phyloP scores from a whole-genome alignment of 2,888 invertebrate species.

The Drosophila affinis region DNA sequence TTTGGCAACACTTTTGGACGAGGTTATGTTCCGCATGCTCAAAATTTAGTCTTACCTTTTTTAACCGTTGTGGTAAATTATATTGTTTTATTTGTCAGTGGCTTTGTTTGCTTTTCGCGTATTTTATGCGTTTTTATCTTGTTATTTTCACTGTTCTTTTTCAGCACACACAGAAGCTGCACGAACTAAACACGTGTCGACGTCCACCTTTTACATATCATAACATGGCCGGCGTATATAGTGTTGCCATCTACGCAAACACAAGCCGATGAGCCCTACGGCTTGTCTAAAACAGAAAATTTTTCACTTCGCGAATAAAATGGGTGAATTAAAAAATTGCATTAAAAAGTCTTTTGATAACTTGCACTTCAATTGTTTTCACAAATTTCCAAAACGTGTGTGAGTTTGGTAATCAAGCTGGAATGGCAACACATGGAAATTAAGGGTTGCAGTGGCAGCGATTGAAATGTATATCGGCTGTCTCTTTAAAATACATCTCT shows the following conservation, averaged over 20 bases:
- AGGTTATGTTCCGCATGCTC: slow-evolving; percentile 75
- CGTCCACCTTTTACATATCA: slow-evolving; percentile 77
- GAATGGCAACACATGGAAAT: slow-evolving; percentile 57
- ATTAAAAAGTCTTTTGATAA: slow-evolving; percentile 1
- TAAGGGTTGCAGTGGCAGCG: slow-evolving; percentile 26
- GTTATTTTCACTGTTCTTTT: slow-evolving; percentile 50
- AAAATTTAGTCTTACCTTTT: slow-evolving; percentile 64
- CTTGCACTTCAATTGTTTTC: slow-evolving; percentile 39
- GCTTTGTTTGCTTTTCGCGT: slow-evolving; percentile 19
- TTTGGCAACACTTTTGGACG: slow-evolving; percentile 71
- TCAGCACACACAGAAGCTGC: slow-evolving; percentile 42
- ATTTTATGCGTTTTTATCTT: slow-evolving; percentile 35
- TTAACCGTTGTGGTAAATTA: slow-evolving; percentile 59
- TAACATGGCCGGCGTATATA: slow-evolving; percentile 78
- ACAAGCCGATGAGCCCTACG: slow-evolving; percentile 13
- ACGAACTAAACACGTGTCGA: slow-evolving; percentile 83
- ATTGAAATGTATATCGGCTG: slow-evolving; percentile 1
- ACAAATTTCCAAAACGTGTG: slow-evolving; percentile 53
- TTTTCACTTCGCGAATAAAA: slow-evolving; percentile 1
- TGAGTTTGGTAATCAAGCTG: slow-evolving; percentile 26
- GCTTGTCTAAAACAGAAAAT: not conserved
- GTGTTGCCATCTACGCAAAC: slow-evolving; percentile 66
- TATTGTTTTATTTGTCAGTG: slow-evolving; percentile 43
- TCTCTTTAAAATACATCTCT: slow-evolving; percentile 2
- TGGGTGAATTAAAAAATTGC: not conserved